phyloP scores from a whole-genome alignment of 1,140 invertebrate genomes.

The Aphelinus atriplicis region DNA sequence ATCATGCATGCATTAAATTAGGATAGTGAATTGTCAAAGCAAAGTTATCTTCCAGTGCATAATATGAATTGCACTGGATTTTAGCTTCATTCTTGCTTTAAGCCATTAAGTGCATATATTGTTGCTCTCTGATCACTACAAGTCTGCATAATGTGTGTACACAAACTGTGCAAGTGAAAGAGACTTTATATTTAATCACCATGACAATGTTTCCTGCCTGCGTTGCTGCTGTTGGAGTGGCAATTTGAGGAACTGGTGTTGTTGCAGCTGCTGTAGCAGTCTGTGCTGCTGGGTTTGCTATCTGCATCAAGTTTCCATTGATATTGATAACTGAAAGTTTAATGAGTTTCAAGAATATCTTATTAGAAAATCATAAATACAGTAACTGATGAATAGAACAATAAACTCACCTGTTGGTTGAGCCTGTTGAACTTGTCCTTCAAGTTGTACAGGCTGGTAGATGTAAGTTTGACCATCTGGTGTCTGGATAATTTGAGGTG shows the following conservation, averaged over 20 bases:
- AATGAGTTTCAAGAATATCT: constrained; percentile 40
- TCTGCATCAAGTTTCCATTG: constrained; percentile 78
- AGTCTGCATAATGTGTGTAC: constrained; percentile 56
- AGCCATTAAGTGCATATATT: constrained; percentile 42
- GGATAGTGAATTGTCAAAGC: neutral
- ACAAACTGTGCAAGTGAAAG: constrained; percentile 60
- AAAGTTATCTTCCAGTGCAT: too few species aligned
- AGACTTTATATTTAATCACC: constrained; percentile 63
- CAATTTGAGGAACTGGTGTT: constrained; percentile 63
- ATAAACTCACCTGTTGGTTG: constrained; percentile 69
- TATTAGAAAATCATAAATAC: constrained; percentile 16
- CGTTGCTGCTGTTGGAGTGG: constrained; percentile 72
- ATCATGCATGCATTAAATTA: too few species aligned
- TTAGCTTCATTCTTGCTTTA: constrained; percentile 11
- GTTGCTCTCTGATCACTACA: constrained; percentile 60
- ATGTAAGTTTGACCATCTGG: constrained; percentile 93
- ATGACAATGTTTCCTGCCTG: constrained; percentile 77
- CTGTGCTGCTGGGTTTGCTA: constrained; percentile 66
- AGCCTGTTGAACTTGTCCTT: constrained; percentile 69
- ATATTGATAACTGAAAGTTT: constrained; percentile 73
- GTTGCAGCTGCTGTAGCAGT: constrained; percentile 65
- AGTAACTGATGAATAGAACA: neutral
- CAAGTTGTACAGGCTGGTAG: constrained; percentile 82
- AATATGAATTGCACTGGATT: neutral
- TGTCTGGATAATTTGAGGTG: constrained; percentile 87